Conservation (phyloP, 2,888 invertebrate genomes). For the Apotomis betuletana region DNA sequence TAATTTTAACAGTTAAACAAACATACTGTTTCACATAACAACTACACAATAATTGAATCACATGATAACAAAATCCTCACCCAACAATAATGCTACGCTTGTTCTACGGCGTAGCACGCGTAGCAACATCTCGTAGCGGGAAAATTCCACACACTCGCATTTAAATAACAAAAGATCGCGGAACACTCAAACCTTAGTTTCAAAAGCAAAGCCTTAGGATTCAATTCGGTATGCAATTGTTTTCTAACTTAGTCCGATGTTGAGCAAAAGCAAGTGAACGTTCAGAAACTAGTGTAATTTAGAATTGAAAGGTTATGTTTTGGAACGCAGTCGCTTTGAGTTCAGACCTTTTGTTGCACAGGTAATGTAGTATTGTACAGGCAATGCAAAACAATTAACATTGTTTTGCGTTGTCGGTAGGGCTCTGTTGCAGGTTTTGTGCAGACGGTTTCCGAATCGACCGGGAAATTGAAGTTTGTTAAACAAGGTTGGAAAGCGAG, state of each 20-base stretch:
- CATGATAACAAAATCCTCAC: too few relatives aligned
- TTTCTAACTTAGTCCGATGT: background rate
- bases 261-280: background rate
- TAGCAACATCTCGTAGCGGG: conserved; percentile 17
- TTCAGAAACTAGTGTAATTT: background rate
- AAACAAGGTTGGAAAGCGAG: background rate
- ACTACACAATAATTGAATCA: too few relatives aligned
- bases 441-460: background rate
- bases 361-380: background rate
- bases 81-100: background rate
- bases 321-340: background rate
- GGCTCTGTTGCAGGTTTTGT: conserved; percentile 10
- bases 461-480: background rate
- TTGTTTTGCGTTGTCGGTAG: conserved; percentile 11
- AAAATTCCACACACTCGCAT: background rate
- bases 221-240: background rate
- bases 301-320: background rate
- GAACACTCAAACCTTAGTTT: background rate
- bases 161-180: background rate
- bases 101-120: conserved; percentile 27
- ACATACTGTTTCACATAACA: too few relatives aligned
- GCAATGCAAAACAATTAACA: conserved; percentile 27
- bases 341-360: background rate
- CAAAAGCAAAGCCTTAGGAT: background rate
- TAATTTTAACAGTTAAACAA: too few relatives aligned